Evolutionary conservation across 1,140 invertebrate species (phyloP), one percentile per base, ranked within the genome.

Genomic region (Tetragonula clypearis): DNA sequence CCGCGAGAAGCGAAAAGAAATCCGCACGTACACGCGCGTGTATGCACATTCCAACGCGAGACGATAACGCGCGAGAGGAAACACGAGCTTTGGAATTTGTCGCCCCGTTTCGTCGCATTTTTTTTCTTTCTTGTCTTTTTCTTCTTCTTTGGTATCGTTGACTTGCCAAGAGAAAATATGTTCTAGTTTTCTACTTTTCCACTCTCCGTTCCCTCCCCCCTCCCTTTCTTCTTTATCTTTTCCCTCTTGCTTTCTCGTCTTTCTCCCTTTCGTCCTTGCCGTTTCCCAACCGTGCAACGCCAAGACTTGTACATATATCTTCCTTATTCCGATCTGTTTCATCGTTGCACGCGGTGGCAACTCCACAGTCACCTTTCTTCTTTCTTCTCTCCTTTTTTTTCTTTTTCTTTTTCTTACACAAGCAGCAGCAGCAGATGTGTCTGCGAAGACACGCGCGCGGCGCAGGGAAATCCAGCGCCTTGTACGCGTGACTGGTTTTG

Each of bases 71-170:
- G 6, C 41, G 41, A 80, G 66, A 41, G 21, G 12, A 19, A 75
- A 56, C 12, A 35, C 21, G 19, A 21, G 78, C 60, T 71, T 87
- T 71, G 80, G 73, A 90, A 85, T 90, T 91, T 90, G 90, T 88
- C 83, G 89, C 83, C 85, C 85, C 85, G 84, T 91, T 91, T 89
- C 72, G 35, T 76, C 30, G 30, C 79, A 87, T 77, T 77, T 60
- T 8, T 49, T 35, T 35, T 73, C 73, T 60, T 8, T 49, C 62
- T 66, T 78, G 68, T 71, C 68, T 60, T 84, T 49, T 77, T 82
- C 86, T 26, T 56, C 62, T 83, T 35, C 79, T 87, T 86, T 88
- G 90, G 88, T 91, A 91, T 91, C 86, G 85, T 91, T 88, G 86
- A 88, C 85, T 91, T 62, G 84, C 77, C 73, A 75, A 74, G 69